phyloP scores from a whole-genome alignment of 2,888 invertebrate species.

The Geophilus truncorum region DNA sequence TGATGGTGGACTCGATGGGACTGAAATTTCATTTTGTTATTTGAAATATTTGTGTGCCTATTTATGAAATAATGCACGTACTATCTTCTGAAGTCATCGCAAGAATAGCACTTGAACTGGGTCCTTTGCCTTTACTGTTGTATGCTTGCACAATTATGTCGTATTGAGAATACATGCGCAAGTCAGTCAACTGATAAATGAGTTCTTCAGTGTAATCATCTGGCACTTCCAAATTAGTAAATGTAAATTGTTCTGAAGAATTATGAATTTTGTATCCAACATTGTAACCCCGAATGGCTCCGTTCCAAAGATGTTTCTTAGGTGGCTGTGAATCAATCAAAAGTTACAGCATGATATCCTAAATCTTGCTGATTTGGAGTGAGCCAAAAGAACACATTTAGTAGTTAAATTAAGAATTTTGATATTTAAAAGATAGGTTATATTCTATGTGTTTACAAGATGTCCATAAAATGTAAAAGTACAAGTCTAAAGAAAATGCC shows the following conservation, averaged over 20 bases:
- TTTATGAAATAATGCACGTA: neutral
- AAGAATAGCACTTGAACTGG: neutral
- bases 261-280: slow-evolving; percentile 12
- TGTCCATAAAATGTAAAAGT: no score
- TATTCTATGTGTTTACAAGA: no score
- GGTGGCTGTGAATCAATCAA: neutral
- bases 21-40: no score
- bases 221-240: slow-evolving; percentile 32
- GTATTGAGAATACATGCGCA: neutral
- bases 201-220: slow-evolving; percentile 11
- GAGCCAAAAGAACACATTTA: no score
- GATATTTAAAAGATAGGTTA: no score
- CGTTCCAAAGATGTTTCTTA: neutral
- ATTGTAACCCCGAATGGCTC: slow-evolving; percentile 14
- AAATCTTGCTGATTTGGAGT: no score
- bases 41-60: no score
- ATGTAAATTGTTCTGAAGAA: slow-evolving; percentile 27
- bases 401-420: no score
- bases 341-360: neutral
- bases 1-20: neutral
- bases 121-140: neutral
- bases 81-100: slow-evolving; percentile 25
- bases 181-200: neutral
- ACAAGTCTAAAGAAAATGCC: no score
- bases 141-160: neutral